Evolutionary conservation across 1,140 invertebrate genomes (phyloP).

Genomic region (Carposina sasakii): DNA sequence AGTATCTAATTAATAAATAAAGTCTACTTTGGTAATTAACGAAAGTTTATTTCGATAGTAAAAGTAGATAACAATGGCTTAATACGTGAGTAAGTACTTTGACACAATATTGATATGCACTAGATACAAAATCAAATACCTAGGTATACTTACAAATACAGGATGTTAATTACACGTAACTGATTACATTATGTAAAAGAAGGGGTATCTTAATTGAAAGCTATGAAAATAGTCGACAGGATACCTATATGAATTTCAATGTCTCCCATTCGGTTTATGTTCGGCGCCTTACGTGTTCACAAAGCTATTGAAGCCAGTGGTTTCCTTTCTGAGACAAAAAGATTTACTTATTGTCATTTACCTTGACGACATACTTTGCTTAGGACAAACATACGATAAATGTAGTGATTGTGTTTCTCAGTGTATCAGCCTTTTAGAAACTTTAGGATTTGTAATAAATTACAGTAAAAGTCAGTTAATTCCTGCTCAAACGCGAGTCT

Average conservation of each 20-base stretch:
- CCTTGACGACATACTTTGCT: slow-evolving; percentile 7
- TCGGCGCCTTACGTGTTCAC: slow-evolving; percentile 11
- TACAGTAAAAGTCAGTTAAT: slow-evolving; percentile 4
- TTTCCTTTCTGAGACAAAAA: not conserved
- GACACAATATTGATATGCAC: no score
- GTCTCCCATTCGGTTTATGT: slow-evolving; percentile 6
- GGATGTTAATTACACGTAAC: no score
- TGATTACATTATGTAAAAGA: no score
- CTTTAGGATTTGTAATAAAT: slow-evolving; percentile 10
- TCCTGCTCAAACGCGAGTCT: not conserved
- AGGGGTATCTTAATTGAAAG: no score
- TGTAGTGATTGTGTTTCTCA: not conserved
- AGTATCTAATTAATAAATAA: no score
- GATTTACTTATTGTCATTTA: slow-evolving; percentile 3
- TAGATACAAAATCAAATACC: no score
- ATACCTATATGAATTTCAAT: slow-evolving; percentile 2
- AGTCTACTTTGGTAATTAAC: no score
- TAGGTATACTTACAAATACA: no score
- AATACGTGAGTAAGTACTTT: no score
- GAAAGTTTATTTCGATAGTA: no score
- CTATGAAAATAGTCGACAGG: not conserved
- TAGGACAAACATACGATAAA: not conserved
- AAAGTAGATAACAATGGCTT: no score
- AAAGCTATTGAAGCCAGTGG: slow-evolving; percentile 5
- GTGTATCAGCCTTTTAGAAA: not conserved